These are phyloP conservation scores for Vanessa cardui DNA, from an alignment of 2,888 invertebrate genomes.

Conservation along the genomic window DNA sequence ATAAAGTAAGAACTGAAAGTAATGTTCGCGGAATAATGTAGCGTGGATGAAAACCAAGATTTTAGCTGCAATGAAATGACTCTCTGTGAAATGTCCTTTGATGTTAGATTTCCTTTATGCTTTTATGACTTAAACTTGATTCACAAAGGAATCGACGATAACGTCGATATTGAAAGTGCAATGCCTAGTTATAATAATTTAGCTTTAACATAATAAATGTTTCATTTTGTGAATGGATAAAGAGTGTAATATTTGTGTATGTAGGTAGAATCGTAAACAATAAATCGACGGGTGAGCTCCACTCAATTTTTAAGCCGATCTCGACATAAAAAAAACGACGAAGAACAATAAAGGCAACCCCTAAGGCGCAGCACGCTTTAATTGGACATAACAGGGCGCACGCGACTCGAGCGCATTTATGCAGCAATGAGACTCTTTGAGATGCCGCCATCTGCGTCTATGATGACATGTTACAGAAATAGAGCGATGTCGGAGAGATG, in stretches of 20 bases:
- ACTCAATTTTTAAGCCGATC: not conserved
- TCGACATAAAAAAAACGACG: not conserved
- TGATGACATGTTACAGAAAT: constrained; percentile 27
- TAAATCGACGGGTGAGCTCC: not conserved
- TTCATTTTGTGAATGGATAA: not conserved
- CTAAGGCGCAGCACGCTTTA: constrained; percentile 20
- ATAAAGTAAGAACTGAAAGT: too few relatives aligned
- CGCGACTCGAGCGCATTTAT: constrained; percentile 24
- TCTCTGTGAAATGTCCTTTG: not conserved
- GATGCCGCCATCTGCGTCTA: constrained; percentile 26
- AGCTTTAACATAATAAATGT: not conserved
- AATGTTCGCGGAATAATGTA: too few relatives aligned
- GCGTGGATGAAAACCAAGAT: not conserved
- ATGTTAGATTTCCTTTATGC: not conserved
- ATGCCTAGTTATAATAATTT: not conserved
- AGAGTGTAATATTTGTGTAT: too few relatives aligned
- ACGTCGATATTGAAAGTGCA: not conserved
- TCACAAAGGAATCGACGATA: not conserved
- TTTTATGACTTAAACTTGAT: not conserved
- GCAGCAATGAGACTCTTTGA: constrained; percentile 27
- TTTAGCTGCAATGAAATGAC: not conserved
- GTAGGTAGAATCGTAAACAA: not conserved
- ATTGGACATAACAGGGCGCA: constrained; percentile 32
- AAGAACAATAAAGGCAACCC: constrained; percentile 15
- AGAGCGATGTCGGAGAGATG: constrained; percentile 25